phyloP scores from a whole-genome alignment of 2,888 invertebrate species.

The Cyaniris semiargus region DNA sequence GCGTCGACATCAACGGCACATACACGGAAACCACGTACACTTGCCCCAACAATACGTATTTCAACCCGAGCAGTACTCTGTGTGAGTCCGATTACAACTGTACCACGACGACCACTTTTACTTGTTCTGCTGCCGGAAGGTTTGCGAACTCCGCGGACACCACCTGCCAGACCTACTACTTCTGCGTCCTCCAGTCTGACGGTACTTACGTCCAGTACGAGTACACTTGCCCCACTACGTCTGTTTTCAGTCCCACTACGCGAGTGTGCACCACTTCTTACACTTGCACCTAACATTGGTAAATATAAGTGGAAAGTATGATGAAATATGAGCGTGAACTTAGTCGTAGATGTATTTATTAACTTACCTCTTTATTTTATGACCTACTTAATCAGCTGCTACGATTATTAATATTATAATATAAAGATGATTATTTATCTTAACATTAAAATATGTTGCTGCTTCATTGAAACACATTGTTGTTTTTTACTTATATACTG shows the following conservation, averaged over 20 bases:
- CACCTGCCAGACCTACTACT: slow-evolving; percentile 64
- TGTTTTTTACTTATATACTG: background rate
- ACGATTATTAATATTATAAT: background rate
- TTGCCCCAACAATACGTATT: slow-evolving; percentile 60
- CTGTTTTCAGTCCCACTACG: slow-evolving; percentile 63
- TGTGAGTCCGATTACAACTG: slow-evolving; percentile 63
- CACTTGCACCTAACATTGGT: slow-evolving; percentile 49
- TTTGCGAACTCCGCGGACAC: slow-evolving; percentile 62
- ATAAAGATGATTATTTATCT: background rate
- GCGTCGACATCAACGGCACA: slow-evolving; percentile 56
- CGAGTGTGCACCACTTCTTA: slow-evolving; percentile 62
- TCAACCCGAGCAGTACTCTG: slow-evolving; percentile 58
- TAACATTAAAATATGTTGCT: background rate
- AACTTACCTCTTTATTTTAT: background rate
- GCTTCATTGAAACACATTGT: background rate
- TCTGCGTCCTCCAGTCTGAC: slow-evolving; percentile 56
- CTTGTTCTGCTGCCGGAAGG: slow-evolving; percentile 63
- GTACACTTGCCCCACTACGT: slow-evolving; percentile 67
- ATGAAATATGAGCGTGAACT: background rate
- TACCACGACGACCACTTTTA: slow-evolving; percentile 47
- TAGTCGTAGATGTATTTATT: background rate
- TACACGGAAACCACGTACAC: slow-evolving; percentile 53
- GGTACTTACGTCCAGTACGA: slow-evolving; percentile 55
- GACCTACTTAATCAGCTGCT: background rate
- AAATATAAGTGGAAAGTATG: background rate